Evolutionary conservation across 2,797 vertebrate genomes (phyloP).

Genomic region (Sarcoramphus papa): DNA sequence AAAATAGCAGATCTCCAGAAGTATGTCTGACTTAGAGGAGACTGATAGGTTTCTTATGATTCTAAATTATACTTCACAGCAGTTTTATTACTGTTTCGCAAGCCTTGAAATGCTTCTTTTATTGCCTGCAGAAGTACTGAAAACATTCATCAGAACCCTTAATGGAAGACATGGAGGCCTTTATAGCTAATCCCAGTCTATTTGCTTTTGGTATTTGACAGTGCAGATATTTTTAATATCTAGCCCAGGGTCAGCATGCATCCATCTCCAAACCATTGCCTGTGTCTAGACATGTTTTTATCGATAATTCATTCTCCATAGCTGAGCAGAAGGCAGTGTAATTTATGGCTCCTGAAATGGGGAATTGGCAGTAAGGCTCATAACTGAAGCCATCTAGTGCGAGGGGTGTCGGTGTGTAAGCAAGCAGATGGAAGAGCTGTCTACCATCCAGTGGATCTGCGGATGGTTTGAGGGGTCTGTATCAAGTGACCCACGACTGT

Average conservation of each 20-base stretch:
- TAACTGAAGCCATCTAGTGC: background rate
- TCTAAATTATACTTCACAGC: constrained; percentile 19
- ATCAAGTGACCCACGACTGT: background rate
- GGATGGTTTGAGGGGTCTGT: background rate
- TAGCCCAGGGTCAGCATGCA: background rate
- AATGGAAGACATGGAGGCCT: background rate
- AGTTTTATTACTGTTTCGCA: constrained; percentile 9
- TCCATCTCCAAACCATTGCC: background rate
- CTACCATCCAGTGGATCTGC: background rate
- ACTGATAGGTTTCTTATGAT: background rate
- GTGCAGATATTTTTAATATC: constrained; percentile 20
- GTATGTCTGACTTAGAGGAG: background rate
- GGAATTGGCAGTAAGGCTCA: background rate
- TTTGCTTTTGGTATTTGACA: constrained; percentile 11
- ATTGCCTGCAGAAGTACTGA: background rate
- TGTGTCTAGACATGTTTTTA: background rate
- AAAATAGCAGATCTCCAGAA: background rate
- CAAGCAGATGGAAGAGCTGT: background rate
- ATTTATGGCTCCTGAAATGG: background rate
- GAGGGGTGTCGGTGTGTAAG: background rate
- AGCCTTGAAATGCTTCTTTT: constrained; percentile 21
- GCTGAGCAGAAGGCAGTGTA: background rate
- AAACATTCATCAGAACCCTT: constrained; percentile 5
- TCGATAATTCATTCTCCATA: background rate
- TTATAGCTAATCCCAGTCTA: background rate